Evolutionary conservation across 2,797 vertebrate species (phyloP).

Genomic region (Bradypus variegatus): DNA sequence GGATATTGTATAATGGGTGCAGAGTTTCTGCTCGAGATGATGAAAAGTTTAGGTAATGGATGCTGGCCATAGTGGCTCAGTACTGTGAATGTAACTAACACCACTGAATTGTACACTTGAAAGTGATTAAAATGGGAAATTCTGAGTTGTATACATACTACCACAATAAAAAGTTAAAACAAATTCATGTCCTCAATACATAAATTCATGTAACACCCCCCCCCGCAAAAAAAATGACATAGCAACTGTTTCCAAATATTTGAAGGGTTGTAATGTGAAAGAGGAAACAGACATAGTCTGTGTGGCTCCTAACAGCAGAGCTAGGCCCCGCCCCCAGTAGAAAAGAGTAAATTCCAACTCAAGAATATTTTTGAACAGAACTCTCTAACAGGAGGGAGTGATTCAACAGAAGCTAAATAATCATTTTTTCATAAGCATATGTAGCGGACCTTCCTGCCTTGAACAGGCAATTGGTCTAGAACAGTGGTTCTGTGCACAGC

Average conservation of each 20-base stretch:
- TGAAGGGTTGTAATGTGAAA: conserved; percentile 52
- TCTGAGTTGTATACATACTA: too few species aligned
- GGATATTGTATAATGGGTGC: too few species aligned
- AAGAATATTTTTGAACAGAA: conserved; percentile 9
- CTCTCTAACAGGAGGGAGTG: background rate
- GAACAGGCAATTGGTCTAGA: background rate
- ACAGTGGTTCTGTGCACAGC: background rate
- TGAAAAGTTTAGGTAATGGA: too few species aligned
- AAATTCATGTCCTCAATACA: too few species aligned
- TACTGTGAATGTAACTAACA: too few species aligned
- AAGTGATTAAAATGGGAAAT: too few species aligned
- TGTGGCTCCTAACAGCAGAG: background rate
- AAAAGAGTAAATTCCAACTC: conserved; percentile 21
- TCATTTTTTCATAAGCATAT: background rate
- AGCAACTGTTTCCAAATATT: conserved; percentile 39
- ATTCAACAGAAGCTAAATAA: conserved; percentile 6
- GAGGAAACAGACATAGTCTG: conserved; percentile 45
- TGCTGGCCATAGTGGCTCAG: too few species aligned
- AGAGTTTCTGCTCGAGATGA: too few species aligned
- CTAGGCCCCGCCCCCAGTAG: background rate
- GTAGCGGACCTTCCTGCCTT: background rate
- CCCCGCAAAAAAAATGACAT: background rate
- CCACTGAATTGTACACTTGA: too few species aligned
- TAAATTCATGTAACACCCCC: too few species aligned
- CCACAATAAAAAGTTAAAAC: too few species aligned